Evolutionary conservation across 2,797 vertebrate species (phyloP), one percentile per base, ranked within the genome.

Genomic region (Pseudochirops cupreus): DNA sequence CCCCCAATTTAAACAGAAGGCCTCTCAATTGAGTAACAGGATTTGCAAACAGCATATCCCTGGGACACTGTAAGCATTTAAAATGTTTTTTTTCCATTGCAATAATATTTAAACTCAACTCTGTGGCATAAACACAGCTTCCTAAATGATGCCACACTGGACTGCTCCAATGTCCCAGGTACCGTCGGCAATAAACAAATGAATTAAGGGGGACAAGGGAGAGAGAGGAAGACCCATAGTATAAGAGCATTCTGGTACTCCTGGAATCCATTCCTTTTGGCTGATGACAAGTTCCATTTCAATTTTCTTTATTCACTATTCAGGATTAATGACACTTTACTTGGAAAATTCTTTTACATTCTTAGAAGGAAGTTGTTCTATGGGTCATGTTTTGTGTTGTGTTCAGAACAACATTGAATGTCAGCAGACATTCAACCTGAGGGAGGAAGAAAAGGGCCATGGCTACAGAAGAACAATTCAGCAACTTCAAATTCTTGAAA

Each of bases 401-500:
- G 91, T 89, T 46, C 74, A 90, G 74, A 94, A 56, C 26, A 95
- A 57, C 58, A 46, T 46, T 46, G 46, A 46, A 46, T 46, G 46
- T 92, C 54, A 91, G 55, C 56, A 93, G 55, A 96, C 29, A 91
- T 39, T 92, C 57, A 92, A 62, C 13, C 53, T 89, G 24, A 39
- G 21, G 33, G 39, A 93, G 0, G 31, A 39, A 92, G 21, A 87
- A 89, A 95, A 31, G 31, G 18, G 39, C 31, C 93, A 28, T 74
- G 56, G 56, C 94, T 93, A 90, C 31, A 89, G 29, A 39, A 46
- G 18, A 56, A 91, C 24, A 87, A 95, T 94, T 94, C 94, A 96
- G 26, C n/a, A 87, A 7, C 39, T 53, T 74, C 28, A 91, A n/a
- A 92, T 59, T 93, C 93, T 33, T 94, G 94, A 94, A 94, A 16